Base-by-base conservation (phyloP, 2,888 invertebrate genomes). In the Perdita meconis region DNA sequence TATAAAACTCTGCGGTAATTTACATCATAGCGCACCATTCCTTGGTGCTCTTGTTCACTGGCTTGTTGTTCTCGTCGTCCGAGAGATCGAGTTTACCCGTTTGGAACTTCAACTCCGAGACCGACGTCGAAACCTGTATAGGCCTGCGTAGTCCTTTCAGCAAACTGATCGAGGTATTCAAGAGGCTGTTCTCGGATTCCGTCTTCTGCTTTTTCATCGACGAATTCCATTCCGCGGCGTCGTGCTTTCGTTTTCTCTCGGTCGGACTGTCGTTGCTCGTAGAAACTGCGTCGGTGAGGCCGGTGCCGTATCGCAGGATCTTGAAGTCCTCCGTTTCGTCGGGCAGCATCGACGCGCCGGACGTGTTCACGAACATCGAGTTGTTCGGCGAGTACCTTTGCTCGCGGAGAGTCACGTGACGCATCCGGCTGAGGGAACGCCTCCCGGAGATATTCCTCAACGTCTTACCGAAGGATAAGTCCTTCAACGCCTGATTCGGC, bases 11-110 rank as follows among this genome's bases (percentile, higher is more conserved):
- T 61, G 36, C n/a, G n/a, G 12, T 40, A 69, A 55, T 83, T 90
- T 90, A 91, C 91, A 91, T 91, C 73, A 91, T 81, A 71, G 76
- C 66, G 80, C 91, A 91, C 91, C 91, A 91, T 70, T 90, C 81
- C 80, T 88, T 67, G 77, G 80, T 72, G 59, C 69, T 81, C 44
- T 83, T 85, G 47, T 67, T 71, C 12, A 63, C 57, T 2, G 77
- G 51, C 59, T 76, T 81, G 47, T 57, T 59, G 16, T 75, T 69
- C 10, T 83, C 82, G 6, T 79, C 69, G 10, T 72, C 71, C 53
- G 84, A 83, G 24, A 84, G 69, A 55, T 85, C 77, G 53, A 86
- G 77, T 59, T 88, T 86, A 22, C 82, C 83, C 12, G 85, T 22
- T n/a, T 83, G 55, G 16, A 88, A 87, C 63, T 89, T 89, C 51